Percentiles rank a stretch among this genome's conserved stretches.
These are phyloP conservation scores for Porites divaricata DNA, from an alignment of 92 coral and sea anemone genomes.

Conservation along the genomic window DNA sequence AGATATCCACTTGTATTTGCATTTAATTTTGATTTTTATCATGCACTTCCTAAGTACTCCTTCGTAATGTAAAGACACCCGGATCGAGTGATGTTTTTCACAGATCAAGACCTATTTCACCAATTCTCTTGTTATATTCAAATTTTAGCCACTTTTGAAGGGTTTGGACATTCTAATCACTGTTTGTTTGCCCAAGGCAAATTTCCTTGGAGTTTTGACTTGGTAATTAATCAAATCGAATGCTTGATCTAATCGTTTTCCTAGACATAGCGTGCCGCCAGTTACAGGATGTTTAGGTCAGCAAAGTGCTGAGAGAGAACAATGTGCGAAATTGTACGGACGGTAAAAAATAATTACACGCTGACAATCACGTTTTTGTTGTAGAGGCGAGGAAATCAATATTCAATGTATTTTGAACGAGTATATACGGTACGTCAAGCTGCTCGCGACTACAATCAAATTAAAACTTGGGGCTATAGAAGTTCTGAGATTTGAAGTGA, in stretches of 20 bases:
- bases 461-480: neutral
- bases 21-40: neutral
- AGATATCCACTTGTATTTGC: constrained; percentile 1
- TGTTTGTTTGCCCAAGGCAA: constrained; percentile 28
- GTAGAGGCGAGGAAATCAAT: neutral
- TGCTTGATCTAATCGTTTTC: neutral
- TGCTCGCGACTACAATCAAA: constrained; percentile 2
- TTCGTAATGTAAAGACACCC: neutral
- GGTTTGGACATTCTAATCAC: neutral
- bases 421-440: neutral
- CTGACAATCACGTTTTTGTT: neutral
- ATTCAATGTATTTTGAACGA: constrained; percentile 1
- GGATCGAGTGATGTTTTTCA: neutral
- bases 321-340: neutral
- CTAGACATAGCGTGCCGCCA: neutral
- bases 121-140: constrained; percentile 12
- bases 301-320: neutral
- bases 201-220: constrained; percentile 35
- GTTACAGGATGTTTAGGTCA: neutral
- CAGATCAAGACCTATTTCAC: neutral
- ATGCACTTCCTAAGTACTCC: neutral
- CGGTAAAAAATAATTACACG: neutral
- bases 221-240: neutral
- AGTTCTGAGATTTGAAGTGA: neutral
- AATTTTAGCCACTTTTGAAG: constrained; percentile 5